These are phyloP conservation scores for Eidolon dupreanum DNA, from an alignment of 2,797 vertebrate genomes.

Conservation along the genomic window DNA sequence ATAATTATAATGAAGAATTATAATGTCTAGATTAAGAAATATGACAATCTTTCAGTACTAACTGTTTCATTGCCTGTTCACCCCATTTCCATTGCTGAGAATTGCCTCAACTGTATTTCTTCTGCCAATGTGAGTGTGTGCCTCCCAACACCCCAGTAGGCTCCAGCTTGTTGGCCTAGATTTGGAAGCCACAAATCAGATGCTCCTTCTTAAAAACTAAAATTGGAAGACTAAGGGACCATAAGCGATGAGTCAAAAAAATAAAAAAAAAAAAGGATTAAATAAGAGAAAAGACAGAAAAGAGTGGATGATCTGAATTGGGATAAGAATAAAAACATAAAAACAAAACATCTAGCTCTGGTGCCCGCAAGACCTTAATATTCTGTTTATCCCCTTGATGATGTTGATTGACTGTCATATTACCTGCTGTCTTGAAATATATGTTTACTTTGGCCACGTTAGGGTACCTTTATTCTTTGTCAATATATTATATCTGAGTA, in stretches of 20 bases:
- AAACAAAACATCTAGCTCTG: not conserved
- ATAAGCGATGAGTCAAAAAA: not conserved
- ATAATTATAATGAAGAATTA: not conserved
- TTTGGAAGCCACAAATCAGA: not conserved
- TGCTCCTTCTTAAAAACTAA: not conserved
- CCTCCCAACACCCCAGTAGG: not conserved
- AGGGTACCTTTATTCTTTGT: too few species aligned
- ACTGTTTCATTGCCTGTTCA: not conserved
- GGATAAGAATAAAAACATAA: not conserved
- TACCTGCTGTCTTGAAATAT: too few species aligned
- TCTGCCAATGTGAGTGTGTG: not conserved
- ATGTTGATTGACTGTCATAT: too few species aligned
- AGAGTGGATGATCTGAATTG: not conserved
- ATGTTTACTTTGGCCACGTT: too few species aligned
- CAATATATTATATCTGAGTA: too few species aligned
- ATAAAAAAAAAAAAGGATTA: not conserved
- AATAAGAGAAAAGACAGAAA: not conserved
- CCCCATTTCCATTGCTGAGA: not conserved
- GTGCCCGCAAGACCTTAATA: too few species aligned
- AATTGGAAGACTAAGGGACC: not conserved
- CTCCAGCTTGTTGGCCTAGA: not conserved
- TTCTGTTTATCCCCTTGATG: too few species aligned
- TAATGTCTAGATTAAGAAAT: not conserved
- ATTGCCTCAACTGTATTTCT: not conserved
- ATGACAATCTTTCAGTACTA: not conserved